Evolutionary conservation across 2,113 vertebrate species (phyloP), one percentile per base, ranked within the genome.

Genomic region (Alosa alosa): DNA sequence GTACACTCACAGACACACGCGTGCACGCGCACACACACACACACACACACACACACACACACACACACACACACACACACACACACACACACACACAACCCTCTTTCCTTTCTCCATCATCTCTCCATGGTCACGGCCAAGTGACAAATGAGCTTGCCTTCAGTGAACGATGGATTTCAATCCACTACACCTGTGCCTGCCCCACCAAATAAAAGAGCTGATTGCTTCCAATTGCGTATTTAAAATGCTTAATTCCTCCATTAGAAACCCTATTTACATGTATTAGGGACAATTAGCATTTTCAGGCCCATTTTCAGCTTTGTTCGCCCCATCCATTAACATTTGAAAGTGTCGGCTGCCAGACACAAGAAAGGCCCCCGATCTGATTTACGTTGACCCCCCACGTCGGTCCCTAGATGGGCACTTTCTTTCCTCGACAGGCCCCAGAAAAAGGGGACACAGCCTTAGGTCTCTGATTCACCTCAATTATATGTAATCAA

Each of bases 261-360:
- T 95, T 94, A 95, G 92, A 93, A 94, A 95, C 92, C 88, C 95
- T 93, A 95, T 95, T 95, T 95, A 95, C 94, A 94, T 94, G 93
- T 95, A 95, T 95, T 95, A 95, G 92, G 91, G 93, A 95, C 92
- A 95, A 95, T 95, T 95, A 95, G 93, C 94, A 95, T 94, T 95
- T 96, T 94, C 93, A 95, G 93, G 93, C 92, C 94, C 92, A 95
- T 94, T 95, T 95, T 94, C 92, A 93, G 18, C 92, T 93, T 96
- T 95, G 94, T 93, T 93, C 93, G 87, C 92, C 91, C 90, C 88
- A 87, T 92, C 94, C 94, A 95, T 95, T 96, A 95, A 94, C 94
- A 95, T 94, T 95, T 95, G 90, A 95, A 95, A 95, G 93, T 96
- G 94, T 94, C 91, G 92, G 91, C 93, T 94, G 93, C 90, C 93